phyloP scores from a whole-genome alignment of 1,140 invertebrate genomes.

The Leguminivora glycinivorella region DNA sequence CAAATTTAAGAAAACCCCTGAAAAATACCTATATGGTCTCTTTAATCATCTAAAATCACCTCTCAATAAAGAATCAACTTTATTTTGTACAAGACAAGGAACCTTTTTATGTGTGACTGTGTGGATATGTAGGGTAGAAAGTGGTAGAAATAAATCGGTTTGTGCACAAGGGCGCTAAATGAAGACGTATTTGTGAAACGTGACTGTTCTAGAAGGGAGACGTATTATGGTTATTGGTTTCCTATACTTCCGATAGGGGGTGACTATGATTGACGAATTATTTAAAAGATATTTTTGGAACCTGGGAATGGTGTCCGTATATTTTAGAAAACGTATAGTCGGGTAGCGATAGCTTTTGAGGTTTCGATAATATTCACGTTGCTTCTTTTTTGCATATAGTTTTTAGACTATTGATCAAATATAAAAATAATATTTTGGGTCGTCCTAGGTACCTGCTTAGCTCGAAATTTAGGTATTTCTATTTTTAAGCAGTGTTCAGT shows the following conservation, averaged over 20 bases:
- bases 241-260: conserved; percentile 40
- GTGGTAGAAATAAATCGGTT: background rate
- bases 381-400: too few relatives aligned
- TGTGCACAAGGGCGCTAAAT: conserved; percentile 32
- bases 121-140: background rate
- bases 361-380: too few relatives aligned
- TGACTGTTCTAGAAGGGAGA: conserved; percentile 36
- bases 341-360: too few relatives aligned
- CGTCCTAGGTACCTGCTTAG: too few relatives aligned
- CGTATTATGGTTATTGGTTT: conserved; percentile 51
- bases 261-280: conserved; percentile 2
- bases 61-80: background rate
- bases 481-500: too few relatives aligned
- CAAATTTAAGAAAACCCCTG: conserved; percentile 2
- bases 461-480: too few relatives aligned
- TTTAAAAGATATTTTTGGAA: background rate
- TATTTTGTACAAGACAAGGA: background rate
- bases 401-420: too few relatives aligned
- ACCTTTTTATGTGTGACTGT: background rate
- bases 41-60: background rate
- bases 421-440: too few relatives aligned
- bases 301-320: background rate
- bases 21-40: background rate
- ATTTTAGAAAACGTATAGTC: too few relatives aligned
- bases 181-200: conserved; percentile 40